Conservation (phyloP, 2,113 vertebrate species). For the Lophura nycthemera region DNA sequence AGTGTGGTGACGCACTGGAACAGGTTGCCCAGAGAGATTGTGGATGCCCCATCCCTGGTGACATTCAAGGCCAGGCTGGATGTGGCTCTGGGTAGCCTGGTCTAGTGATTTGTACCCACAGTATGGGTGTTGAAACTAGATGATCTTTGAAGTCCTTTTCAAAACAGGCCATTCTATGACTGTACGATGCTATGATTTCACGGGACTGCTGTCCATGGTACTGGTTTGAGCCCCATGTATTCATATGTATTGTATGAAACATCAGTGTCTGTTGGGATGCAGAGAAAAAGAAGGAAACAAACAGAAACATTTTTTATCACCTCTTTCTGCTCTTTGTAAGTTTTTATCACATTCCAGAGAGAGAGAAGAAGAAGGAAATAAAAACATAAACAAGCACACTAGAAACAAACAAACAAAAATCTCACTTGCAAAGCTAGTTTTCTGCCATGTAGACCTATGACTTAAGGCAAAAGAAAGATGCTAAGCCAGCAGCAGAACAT, state of each 20-base stretch:
- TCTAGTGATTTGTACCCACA: too few species aligned
- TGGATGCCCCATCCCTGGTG: too few species aligned
- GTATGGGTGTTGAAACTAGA: too few species aligned
- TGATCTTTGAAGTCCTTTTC: too few species aligned
- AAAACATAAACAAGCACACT: background rate
- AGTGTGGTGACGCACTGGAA: too few species aligned
- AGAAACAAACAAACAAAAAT: background rate
- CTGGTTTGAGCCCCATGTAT: rapidly evolving
- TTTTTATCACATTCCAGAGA: background rate
- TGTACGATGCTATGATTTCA: background rate
- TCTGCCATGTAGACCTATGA: background rate
- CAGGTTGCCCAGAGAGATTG: too few species aligned
- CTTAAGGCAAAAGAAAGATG: background rate
- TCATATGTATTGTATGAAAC: rapidly evolving
- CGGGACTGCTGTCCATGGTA: rapidly evolving
- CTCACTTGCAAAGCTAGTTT: background rate
- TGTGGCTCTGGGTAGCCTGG: too few species aligned
- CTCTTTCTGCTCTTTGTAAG: background rate
- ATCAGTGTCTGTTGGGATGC: background rate
- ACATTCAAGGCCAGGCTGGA: too few species aligned
- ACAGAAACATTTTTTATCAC: background rate
- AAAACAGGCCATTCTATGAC: too few species aligned
- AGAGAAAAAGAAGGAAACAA: rapidly evolving
- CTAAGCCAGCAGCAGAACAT: too few species aligned
- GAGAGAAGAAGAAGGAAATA: background rate